These are phyloP conservation scores for Lasioglossum albipes DNA, from an alignment of 1,140 invertebrate genomes.

Conservation along the genomic window DNA sequence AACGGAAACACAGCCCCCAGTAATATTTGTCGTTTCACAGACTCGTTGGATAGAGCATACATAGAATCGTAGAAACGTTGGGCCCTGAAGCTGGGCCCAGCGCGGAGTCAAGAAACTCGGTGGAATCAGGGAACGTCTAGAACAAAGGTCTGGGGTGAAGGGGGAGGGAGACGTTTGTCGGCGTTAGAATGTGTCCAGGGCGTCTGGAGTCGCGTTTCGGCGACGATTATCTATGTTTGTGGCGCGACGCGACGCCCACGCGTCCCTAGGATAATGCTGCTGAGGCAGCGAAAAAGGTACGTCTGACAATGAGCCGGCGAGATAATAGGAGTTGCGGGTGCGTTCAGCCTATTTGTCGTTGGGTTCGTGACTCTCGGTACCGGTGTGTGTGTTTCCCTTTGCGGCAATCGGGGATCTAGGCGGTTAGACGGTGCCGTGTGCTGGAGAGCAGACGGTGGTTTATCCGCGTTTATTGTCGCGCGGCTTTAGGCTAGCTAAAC, in stretches of 20 bases:
- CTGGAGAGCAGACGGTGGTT: neutral
- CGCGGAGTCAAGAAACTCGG: neutral
- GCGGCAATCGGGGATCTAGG: slow-evolving; percentile 7
- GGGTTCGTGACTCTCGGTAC: neutral
- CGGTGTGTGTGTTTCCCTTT: neutral
- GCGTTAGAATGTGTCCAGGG: neutral
- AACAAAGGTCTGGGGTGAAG: neutral
- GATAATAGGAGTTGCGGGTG: slow-evolving; percentile 36
- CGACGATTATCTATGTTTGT: slow-evolving; percentile 16
- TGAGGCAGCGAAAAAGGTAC: slow-evolving; percentile 1
- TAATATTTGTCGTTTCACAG: too few species aligned
- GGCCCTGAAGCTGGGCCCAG: neutral
- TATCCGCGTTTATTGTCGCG: slow-evolving; percentile 44
- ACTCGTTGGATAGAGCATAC: too few species aligned
- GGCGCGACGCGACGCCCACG: slow-evolving; percentile 23
- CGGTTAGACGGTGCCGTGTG: neutral
- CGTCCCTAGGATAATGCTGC: neutral
- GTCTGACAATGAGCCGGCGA: neutral
- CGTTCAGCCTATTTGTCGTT: slow-evolving; percentile 34
- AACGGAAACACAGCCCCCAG: too few species aligned
- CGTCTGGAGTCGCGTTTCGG: neutral
- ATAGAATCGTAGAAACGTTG: too few species aligned
- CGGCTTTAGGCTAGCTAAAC: slow-evolving; percentile 5
- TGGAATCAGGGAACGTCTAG: neutral
- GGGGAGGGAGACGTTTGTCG: neutral